Percentiles rank a stretch among this genome's conserved stretches.
These are phyloP conservation scores for Calameuta idolon DNA, from an alignment of 2,888 invertebrate species.

Conservation along the genomic window DNA sequence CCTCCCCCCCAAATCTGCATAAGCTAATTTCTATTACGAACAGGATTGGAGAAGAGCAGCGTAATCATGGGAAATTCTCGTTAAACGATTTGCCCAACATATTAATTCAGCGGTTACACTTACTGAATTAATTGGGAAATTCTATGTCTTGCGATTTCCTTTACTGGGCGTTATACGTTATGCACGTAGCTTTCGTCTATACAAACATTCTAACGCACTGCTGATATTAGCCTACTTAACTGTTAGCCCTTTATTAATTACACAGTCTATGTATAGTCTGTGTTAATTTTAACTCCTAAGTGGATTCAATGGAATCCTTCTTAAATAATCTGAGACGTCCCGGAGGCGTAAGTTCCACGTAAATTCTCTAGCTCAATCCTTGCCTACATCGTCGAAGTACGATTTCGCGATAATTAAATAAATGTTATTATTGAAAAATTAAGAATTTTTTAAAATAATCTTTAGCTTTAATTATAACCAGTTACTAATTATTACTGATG, in stretches of 20 bases:
- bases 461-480: not conserved
- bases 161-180: not conserved
- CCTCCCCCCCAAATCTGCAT: conserved; percentile 49
- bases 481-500: not conserved
- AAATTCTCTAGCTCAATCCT: not conserved
- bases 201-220: not conserved
- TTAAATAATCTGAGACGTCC: not conserved
- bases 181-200: not conserved
- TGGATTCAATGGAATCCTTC: not conserved
- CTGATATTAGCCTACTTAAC: not conserved
- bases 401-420: too few relatives aligned
- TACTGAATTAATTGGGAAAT: conserved; percentile 5
- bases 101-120: conserved; percentile 37
- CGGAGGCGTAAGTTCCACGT: not conserved
- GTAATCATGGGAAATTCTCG: conserved; percentile 4
- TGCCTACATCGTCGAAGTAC: not conserved
- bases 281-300: not conserved
- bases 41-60: not conserved
- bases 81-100: conserved; percentile 53
- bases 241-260: not conserved
- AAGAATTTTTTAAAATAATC: too few relatives aligned
- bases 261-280: not conserved
- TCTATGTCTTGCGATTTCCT: conserved; percentile 15
- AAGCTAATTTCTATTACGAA: conserved; percentile 22
- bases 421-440: too few relatives aligned